Percentiles rank a stretch among this genome's conserved stretches.
phyloP scores from a whole-genome alignment of 2,113 vertebrate species.

The Planiliza haematocheilus region DNA sequence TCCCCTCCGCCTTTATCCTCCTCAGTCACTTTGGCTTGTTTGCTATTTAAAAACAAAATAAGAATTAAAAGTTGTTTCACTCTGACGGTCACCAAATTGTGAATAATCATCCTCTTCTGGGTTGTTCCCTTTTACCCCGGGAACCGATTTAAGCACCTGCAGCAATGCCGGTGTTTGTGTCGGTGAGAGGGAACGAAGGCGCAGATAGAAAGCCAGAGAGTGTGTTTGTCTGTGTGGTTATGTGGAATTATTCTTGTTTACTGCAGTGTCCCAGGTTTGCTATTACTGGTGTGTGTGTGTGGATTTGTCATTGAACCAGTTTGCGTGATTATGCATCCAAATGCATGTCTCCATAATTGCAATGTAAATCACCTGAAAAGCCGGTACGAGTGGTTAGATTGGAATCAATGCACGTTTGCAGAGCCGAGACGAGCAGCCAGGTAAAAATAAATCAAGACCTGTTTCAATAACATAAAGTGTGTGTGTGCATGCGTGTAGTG shows the following conservation, averaged over 20 bases:
- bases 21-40: not conserved
- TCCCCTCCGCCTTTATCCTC: not conserved
- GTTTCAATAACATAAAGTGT: not conserved
- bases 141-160: constrained; percentile 1
- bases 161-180: not conserved
- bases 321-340: constrained; percentile 10
- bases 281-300: not conserved
- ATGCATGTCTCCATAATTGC: constrained; percentile 39
- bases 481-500: not conserved
- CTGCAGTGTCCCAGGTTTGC: not conserved
- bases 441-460: constrained; percentile 2
- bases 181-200: too few relatives aligned
- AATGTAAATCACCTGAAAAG: constrained; percentile 36
- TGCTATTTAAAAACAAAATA: not conserved
- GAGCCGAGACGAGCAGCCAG: not conserved
- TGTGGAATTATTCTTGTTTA: constrained; percentile 13
- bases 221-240: constrained; percentile 6
- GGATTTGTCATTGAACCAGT: not conserved
- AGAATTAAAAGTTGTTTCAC: not conserved
- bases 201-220: not conserved
- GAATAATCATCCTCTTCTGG: constrained; percentile 1
- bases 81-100: constrained; percentile 1
- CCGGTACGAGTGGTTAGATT: not conserved
- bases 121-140: not conserved
- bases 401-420: constrained; percentile 27